These are phyloP conservation scores for Micrasema longulum DNA, from an alignment of 1,140 invertebrate genomes.

Conservation along the genomic window DNA sequence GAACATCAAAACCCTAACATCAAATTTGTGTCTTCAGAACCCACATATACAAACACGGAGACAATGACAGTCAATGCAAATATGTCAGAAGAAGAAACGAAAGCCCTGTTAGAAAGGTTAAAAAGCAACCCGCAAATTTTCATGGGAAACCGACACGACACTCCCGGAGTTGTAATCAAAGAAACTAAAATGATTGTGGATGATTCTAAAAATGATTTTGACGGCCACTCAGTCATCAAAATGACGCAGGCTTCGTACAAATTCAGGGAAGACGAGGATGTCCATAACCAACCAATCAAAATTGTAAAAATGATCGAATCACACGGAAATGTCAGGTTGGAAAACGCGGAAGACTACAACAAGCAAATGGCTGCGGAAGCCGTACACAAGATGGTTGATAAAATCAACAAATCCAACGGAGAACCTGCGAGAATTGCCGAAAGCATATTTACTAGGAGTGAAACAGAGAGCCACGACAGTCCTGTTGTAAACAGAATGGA, in stretches of 20 bases:
- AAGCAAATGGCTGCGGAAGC: slow-evolving; percentile 17
- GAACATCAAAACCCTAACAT: slow-evolving; percentile 65
- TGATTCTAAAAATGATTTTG: slow-evolving; percentile 53
- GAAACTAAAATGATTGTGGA: slow-evolving; percentile 59
- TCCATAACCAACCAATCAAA: slow-evolving; percentile 59
- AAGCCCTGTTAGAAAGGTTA: slow-evolving; percentile 63
- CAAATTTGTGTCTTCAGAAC: slow-evolving; percentile 63
- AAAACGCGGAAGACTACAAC: slow-evolving; percentile 23
- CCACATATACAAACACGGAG: slow-evolving; percentile 64
- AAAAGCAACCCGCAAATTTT: slow-evolving; percentile 60
- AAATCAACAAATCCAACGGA: slow-evolving; percentile 41
- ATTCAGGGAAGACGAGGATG: slow-evolving; percentile 55
- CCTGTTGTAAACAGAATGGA: slow-evolving; percentile 36
- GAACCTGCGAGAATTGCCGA: slow-evolving; percentile 9
- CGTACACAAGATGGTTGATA: slow-evolving; percentile 35
- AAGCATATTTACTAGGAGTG: slow-evolving; percentile 5
- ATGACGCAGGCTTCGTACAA: slow-evolving; percentile 50
- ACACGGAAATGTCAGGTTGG: slow-evolving; percentile 43
- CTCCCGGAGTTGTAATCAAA: slow-evolving; percentile 61
- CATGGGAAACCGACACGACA: slow-evolving; percentile 62
- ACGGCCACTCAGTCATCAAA: slow-evolving; percentile 44
- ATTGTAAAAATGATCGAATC: slow-evolving; percentile 53
- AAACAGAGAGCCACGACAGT: not conserved
- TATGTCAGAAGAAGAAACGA: slow-evolving; percentile 63
- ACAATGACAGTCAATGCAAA: slow-evolving; percentile 64